Evolutionary conservation across 2,113 vertebrate species (phyloP).

Genomic region (Phylloscopus trochilus): DNA sequence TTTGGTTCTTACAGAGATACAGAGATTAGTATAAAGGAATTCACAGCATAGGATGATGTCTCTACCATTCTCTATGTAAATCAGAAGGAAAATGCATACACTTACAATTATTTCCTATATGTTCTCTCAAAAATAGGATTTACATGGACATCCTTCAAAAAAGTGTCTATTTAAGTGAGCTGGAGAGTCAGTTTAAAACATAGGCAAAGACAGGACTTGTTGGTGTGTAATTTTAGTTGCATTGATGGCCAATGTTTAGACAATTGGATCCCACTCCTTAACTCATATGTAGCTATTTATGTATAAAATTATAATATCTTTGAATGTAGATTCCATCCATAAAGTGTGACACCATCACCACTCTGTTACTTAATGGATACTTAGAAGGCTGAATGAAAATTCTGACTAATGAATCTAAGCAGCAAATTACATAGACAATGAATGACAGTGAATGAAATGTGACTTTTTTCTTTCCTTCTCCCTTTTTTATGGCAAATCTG

Average conservation of each 20-base stretch:
- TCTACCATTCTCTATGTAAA: neutral
- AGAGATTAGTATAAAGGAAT: neutral
- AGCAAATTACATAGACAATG: neutral
- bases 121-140: neutral
- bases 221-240: neutral
- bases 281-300: neutral
- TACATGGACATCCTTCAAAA: neutral
- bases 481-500: neutral
- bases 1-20: neutral
- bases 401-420: neutral
- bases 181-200: neutral
- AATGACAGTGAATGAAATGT: neutral
- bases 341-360: neutral
- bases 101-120: neutral
- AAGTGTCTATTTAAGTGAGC: neutral
- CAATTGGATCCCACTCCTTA: neutral
- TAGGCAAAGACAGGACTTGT: rapidly evolving
- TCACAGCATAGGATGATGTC: neutral
- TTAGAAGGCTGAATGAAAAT: neutral
- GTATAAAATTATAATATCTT: neutral
- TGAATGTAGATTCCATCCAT: neutral
- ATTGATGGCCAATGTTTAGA: neutral
- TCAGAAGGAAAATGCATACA: neutral
- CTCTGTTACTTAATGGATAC: neutral
- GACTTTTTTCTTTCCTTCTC: neutral